Conservation (phyloP, 2,113 vertebrate genomes). For the Harpagus bidentatus region DNA sequence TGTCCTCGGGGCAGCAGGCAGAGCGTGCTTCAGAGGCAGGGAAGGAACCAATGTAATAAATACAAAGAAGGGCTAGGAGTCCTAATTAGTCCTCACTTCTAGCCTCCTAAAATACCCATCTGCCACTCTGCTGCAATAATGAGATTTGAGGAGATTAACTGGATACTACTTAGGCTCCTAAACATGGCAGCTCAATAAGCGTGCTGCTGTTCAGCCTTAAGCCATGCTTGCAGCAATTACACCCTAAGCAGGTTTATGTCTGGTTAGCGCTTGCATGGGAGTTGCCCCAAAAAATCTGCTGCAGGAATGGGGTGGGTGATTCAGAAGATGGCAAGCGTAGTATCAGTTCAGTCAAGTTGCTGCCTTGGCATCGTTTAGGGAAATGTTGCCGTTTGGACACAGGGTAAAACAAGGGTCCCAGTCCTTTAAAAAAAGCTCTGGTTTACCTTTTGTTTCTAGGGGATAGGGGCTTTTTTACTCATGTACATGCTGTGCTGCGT, state of each 20-base stretch:
- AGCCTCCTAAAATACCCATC: constrained; percentile 29
- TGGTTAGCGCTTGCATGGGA: not conserved
- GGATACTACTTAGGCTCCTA: not conserved
- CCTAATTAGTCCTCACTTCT: constrained; percentile 48
- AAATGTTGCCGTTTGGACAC: not conserved
- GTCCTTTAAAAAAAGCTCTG: not conserved
- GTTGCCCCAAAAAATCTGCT: not conserved
- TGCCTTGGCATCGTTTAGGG: not conserved
- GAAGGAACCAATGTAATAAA: not conserved
- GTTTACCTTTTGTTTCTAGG: not conserved
- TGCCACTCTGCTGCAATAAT: constrained; percentile 33
- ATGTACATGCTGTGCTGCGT: not conserved
- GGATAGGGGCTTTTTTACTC: not conserved
- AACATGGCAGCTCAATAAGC: not conserved
- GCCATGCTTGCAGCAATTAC: not conserved
- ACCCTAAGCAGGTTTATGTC: not conserved
- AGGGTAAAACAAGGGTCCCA: not conserved
- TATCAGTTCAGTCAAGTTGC: not conserved
- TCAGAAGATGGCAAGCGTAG: not conserved
- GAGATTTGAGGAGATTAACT: constrained; percentile 53
- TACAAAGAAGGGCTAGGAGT: not conserved
- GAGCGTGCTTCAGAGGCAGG: not conserved
- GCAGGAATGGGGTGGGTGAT: not conserved
- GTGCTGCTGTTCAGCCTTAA: not conserved
- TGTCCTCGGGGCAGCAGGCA: not conserved